Conservation (phyloP, 2,797 vertebrate species). For the Typhlichthys subterraneus region DNA sequence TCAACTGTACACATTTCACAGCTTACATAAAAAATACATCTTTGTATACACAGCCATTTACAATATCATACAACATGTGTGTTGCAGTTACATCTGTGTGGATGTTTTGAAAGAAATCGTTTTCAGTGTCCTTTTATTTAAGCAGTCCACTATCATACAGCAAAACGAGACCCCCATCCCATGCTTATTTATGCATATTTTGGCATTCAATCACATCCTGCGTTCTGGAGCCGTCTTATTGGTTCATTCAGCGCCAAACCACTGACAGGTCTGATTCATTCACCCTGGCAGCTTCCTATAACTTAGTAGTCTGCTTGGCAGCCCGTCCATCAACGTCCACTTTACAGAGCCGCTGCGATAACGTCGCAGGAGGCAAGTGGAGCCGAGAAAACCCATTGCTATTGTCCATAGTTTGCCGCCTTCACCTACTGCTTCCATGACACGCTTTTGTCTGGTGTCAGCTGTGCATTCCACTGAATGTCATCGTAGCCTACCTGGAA, state of each 20-base stretch:
- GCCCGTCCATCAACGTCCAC: slow-evolving; percentile 3
- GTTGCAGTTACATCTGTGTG: slow-evolving; percentile 49
- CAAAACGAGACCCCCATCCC: slow-evolving; percentile 22
- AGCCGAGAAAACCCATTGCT: slow-evolving; percentile 11
- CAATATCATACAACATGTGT: slow-evolving; percentile 76
- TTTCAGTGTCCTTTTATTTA: slow-evolving; percentile 34
- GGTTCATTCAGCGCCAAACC: slow-evolving; percentile 30
- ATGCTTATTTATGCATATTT: slow-evolving; percentile 8
- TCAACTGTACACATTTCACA: slow-evolving; percentile 79
- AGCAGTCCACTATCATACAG: slow-evolving; percentile 37
- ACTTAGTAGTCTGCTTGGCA: background rate
- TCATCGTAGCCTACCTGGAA: slow-evolving; percentile 77
- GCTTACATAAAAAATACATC: slow-evolving; percentile 84
- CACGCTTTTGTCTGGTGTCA: slow-evolving; percentile 25
- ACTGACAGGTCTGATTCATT: slow-evolving; percentile 15
- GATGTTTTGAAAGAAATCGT: slow-evolving; percentile 36
- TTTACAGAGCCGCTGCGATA: background rate
- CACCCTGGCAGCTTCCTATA: slow-evolving; percentile 30
- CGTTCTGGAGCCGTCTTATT: slow-evolving; percentile 14
- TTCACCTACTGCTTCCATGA: slow-evolving; percentile 41
- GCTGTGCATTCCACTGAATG: slow-evolving; percentile 76
- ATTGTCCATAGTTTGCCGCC: slow-evolving; percentile 23
- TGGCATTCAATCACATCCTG: slow-evolving; percentile 26
- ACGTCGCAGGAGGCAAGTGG: slow-evolving; percentile 30
- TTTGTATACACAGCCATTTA: slow-evolving; percentile 81